phyloP scores from a whole-genome alignment of 2,113 vertebrate species.

The Corythornis cristatus region DNA sequence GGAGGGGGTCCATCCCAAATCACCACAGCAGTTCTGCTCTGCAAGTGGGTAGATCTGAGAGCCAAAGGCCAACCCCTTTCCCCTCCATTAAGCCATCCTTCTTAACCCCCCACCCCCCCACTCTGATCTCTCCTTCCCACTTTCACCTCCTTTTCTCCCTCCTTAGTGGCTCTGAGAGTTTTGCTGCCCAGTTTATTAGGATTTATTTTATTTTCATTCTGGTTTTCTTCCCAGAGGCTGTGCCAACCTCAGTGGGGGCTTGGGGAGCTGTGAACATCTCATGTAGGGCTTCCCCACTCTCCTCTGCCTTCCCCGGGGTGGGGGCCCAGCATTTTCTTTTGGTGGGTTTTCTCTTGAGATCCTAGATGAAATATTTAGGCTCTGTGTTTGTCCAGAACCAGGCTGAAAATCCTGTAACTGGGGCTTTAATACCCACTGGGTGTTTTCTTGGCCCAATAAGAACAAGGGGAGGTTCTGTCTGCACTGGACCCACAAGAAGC shows the following conservation, averaged over 20 bases:
- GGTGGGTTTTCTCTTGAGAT: not conserved
- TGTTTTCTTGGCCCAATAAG: not conserved
- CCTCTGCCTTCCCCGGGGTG: not conserved
- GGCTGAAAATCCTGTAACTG: not conserved
- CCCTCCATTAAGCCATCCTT: not conserved
- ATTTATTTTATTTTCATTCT: not conserved
- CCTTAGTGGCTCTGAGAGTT: not conserved
- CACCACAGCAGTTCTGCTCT: not conserved
- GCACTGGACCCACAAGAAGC: fast-evolving
- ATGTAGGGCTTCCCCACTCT: not conserved
- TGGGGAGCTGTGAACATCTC: not conserved
- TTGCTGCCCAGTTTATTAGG: not conserved
- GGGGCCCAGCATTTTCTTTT: not conserved
- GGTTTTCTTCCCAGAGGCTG: not conserved
- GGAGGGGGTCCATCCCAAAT: not conserved
- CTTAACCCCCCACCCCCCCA: not conserved
- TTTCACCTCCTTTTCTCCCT: not conserved
- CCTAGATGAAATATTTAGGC: not conserved
- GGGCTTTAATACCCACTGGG: not conserved
- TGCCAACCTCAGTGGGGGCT: too few relatives aligned
- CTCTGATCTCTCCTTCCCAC: not conserved
- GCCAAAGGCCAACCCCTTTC: not conserved
- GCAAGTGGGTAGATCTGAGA: not conserved
- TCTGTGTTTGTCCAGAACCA: not conserved
- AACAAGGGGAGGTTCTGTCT: not conserved